These are phyloP conservation scores for Camponotus fellah DNA, from an alignment of 2,888 invertebrate species.

Conservation along the genomic window DNA sequence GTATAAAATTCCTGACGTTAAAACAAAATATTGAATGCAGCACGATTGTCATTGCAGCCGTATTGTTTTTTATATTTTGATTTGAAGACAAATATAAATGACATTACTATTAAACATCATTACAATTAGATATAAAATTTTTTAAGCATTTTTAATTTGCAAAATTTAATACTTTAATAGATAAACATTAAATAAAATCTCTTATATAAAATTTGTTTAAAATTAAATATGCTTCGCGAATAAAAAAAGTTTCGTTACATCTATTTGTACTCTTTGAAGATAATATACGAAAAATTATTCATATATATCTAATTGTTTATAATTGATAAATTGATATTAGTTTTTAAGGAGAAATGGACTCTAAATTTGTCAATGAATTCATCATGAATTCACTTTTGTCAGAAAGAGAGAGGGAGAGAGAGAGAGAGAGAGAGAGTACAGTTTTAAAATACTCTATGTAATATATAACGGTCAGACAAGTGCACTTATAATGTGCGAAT, in stretches of 20 bases:
- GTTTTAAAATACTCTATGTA: slow-evolving; percentile 37
- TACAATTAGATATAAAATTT: not conserved
- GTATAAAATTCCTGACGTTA: not conserved
- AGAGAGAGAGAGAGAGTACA: not conserved
- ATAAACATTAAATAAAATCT: not conserved
- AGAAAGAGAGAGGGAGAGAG: not conserved
- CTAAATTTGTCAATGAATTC: slow-evolving; percentile 33
- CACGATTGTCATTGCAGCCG: slow-evolving; percentile 19
- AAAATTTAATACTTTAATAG: slow-evolving; percentile 10
- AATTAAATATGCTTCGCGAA: not conserved
- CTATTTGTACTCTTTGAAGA: not conserved
- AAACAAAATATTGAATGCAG: slow-evolving; percentile 18
- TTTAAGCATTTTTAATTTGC: not conserved
- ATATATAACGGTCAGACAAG: slow-evolving; percentile 59
- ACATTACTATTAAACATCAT: slow-evolving; percentile 1
- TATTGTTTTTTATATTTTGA: slow-evolving; percentile 30
- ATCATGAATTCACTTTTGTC: slow-evolving; percentile 18
- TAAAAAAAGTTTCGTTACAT: slow-evolving; percentile 26
- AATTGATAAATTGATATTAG: slow-evolving; percentile 36
- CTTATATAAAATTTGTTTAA: slow-evolving; percentile 15
- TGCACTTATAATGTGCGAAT: slow-evolving; percentile 66
- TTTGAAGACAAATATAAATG: slow-evolving; percentile 20
- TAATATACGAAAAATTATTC: slow-evolving; percentile 13
- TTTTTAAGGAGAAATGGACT: slow-evolving; percentile 32
- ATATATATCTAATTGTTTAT: slow-evolving; percentile 35